These are phyloP conservation scores for Ambastaia sidthimunki DNA, from an alignment of 2,797 vertebrate genomes.

Conservation along the genomic window DNA sequence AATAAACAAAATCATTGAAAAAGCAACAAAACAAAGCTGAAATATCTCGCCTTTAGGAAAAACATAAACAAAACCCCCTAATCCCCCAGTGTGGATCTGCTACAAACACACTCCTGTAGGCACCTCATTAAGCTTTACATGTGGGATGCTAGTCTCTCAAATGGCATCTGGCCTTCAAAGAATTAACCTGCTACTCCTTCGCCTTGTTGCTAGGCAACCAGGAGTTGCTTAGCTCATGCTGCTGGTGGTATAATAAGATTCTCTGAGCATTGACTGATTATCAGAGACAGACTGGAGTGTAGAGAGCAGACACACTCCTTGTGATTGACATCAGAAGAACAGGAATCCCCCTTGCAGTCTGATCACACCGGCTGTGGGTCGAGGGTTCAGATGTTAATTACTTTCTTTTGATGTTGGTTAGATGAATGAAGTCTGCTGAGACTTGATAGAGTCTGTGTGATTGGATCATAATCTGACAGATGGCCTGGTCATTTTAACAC, in stretches of 20 bases:
- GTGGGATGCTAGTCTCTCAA: slow-evolving; percentile 64
- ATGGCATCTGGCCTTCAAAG: slow-evolving; percentile 75
- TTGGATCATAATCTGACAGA: slow-evolving; percentile 8
- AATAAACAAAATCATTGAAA: not conserved
- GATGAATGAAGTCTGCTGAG: slow-evolving; percentile 19
- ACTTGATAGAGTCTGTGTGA: slow-evolving; percentile 5
- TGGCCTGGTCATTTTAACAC: slow-evolving; percentile 66
- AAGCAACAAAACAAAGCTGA: not conserved
- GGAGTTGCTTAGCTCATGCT: slow-evolving; percentile 68
- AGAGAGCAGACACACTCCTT: not conserved
- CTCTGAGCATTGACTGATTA: slow-evolving; percentile 56
- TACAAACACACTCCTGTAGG: slow-evolving; percentile 3
- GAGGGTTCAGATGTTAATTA: slow-evolving; percentile 8
- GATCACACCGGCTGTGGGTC: slow-evolving; percentile 25
- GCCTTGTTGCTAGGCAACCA: slow-evolving; percentile 80
- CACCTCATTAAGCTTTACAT: slow-evolving; percentile 51
- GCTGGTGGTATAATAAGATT: slow-evolving; percentile 65
- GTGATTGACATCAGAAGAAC: slow-evolving; percentile 11
- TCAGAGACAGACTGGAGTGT: slow-evolving; percentile 20
- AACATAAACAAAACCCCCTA: slow-evolving; percentile 3
- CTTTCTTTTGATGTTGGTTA: slow-evolving; percentile 24
- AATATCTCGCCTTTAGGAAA: not conserved
- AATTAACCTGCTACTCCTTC: slow-evolving; percentile 80
- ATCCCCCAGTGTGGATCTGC: not conserved
- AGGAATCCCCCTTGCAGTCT: not conserved